These are phyloP conservation scores for Sylvilagus floridanus DNA, from an alignment of 2,797 vertebrate genomes.

Conservation along the genomic window DNA sequence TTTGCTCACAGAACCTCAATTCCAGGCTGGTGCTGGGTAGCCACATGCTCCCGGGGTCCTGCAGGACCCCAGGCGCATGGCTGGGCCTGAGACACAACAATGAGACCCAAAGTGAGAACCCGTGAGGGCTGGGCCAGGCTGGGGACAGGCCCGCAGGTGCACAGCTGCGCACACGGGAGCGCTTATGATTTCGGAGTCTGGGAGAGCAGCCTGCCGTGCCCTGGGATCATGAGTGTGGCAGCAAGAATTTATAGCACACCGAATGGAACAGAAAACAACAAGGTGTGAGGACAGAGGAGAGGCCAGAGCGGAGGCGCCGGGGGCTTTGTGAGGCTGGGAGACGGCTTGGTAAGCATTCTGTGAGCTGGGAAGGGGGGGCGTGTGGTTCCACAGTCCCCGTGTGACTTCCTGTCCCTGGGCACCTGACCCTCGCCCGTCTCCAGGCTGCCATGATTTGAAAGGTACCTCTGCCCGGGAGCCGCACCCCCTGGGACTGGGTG, in stretches of 20 bases:
- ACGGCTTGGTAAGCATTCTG: not conserved
- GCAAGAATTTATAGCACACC: not conserved
- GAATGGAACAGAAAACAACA: not conserved
- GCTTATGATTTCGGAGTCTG: not conserved
- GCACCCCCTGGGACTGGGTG: not conserved
- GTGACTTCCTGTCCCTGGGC: not conserved
- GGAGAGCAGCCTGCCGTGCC: not conserved
- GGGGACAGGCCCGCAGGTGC: not conserved
- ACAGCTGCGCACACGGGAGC: not conserved
- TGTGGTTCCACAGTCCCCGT: not conserved
- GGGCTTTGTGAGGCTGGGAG: not conserved
- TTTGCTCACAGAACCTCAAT: not conserved
- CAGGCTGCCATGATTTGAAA: not conserved
- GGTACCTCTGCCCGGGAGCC: not conserved
- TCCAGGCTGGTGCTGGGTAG: not conserved
- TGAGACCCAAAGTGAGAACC: not conserved
- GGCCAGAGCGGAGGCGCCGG: not conserved
- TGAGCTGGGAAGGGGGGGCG: not conserved
- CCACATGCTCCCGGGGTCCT: not conserved
- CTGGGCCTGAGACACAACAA: fast-evolving
- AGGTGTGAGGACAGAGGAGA: not conserved
- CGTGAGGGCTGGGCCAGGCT: not conserved
- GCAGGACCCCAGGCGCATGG: no score
- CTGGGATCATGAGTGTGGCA: not conserved
- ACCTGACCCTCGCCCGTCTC: not conserved